Evolutionary conservation across 2,113 vertebrate species (phyloP), one percentile per base, ranked within the genome.

Genomic region (Gymnocephalus cernua): DNA sequence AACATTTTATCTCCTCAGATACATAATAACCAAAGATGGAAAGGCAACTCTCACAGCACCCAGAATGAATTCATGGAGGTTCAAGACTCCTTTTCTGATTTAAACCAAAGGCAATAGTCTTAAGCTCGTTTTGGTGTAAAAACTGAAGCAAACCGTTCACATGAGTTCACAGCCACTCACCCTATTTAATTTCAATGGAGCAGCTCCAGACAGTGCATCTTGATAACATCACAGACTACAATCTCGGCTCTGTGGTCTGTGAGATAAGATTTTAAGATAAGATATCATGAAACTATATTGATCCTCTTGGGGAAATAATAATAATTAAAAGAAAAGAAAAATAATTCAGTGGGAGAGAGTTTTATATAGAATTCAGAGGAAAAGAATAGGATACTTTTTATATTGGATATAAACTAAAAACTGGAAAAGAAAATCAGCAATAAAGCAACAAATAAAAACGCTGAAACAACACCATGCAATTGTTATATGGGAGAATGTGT

Each of bases 161-260:
- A 54, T 47, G 50, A 61, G 75, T 6, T 79, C 58, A 71, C 32
- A 68, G 35, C 54, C 45, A 27, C 65, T 88, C 48, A 15, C 38
- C 63, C 66, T 18, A 38, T 89, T 57, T 77, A 59, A 81, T 90
- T 74, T 77, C 51, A 84, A 56, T 64, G 62, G 65, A 80, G 68
- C 58, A 47, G 80, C 74, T 80, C 58, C 67, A 78, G 74, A 88
- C 65, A 61, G 77, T 58, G 74, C 77, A 32, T 82, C 77, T 73
- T 85, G 75, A 88, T 82, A 87, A 86, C 78, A 88, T 78, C 74
- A 16, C 14, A 69, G 32, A 63, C 79, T 56, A 54, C 75, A 79
- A 82, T 80, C 63, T 66, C 14, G 53, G 50, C 64, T 72, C 51
- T 80, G 41, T 76, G 80, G 66, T 66, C n/a, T 47, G 64, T 57